These are phyloP conservation scores for Colossoma macropomum DNA, from an alignment of 2,113 vertebrate genomes.

Conservation along the genomic window DNA sequence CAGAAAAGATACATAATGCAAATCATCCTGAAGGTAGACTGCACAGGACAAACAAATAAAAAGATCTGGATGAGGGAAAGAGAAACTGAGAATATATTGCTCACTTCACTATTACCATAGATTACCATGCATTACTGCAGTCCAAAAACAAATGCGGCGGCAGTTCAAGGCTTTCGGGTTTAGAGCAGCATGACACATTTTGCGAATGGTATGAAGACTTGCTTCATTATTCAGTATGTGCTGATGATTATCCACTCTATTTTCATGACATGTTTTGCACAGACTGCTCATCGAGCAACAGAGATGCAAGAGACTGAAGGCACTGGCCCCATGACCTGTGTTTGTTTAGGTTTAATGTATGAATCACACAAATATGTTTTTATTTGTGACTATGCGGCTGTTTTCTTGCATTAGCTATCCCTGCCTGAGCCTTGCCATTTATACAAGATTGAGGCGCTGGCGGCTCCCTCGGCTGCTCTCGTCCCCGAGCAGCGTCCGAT, in stretches of 20 bases:
- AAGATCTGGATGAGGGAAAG: conserved; percentile 2
- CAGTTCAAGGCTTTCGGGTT: conserved; percentile 13
- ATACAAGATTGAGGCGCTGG: not conserved
- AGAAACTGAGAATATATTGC: not conserved
- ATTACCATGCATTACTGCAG: conserved; percentile 32
- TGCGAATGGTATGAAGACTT: not conserved
- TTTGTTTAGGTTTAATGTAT: conserved; percentile 23
- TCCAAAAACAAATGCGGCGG: not conserved
- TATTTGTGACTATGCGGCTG: not conserved
- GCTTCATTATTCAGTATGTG: not conserved
- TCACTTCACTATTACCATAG: conserved; percentile 20
- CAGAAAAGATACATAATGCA: conserved; percentile 19
- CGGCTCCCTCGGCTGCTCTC: not conserved
- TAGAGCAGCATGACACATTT: conserved; percentile 9
- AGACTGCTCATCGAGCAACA: not conserved
- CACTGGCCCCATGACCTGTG: conserved; percentile 27
- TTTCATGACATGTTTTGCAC: conserved; percentile 24
- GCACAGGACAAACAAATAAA: conserved; percentile 20
- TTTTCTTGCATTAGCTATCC: conserved; percentile 24
- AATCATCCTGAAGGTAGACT: conserved; percentile 27
- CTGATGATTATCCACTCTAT: conserved; percentile 37
- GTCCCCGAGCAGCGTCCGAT: not conserved
- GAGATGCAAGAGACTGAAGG: conserved; percentile 23
- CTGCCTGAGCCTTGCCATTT: conserved; percentile 19
- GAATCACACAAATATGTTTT: conserved; percentile 14